Evolutionary conservation across 2,797 vertebrate species (phyloP).

Genomic region (Synanceia verrucosa): DNA sequence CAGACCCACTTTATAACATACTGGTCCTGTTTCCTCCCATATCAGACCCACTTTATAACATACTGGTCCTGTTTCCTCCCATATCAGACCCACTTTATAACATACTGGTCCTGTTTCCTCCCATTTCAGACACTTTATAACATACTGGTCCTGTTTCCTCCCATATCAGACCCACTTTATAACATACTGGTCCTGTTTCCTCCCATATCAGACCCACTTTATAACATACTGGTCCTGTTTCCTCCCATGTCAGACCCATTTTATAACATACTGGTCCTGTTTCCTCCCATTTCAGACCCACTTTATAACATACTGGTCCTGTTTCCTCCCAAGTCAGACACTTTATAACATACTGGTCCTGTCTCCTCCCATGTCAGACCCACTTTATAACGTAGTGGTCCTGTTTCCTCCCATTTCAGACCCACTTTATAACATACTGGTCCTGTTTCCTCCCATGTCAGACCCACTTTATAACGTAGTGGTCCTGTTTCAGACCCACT

Average conservation of each 20-base stretch:
- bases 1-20: neutral
- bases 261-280: conserved; percentile 2
- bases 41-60: conserved; percentile 8
- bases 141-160: conserved; percentile 22
- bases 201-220: conserved; percentile 7
- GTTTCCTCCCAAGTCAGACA: conserved; percentile 27
- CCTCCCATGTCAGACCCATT: conserved; percentile 18
- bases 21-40: conserved; percentile 27
- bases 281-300: conserved; percentile 30
- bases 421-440: conserved; percentile 1
- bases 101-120: conserved; percentile 22
- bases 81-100: conserved; percentile 9
- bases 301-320: neutral
- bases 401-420: conserved; percentile 29
- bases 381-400: neutral
- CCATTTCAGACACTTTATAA: conserved; percentile 8
- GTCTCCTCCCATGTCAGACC: conserved; percentile 30
- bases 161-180: conserved; percentile 7
- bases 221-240: conserved; percentile 19
- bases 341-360: neutral
- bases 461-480: conserved; percentile 2
- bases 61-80: conserved; percentile 22
- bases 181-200: conserved; percentile 22
- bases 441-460: conserved; percentile 30
- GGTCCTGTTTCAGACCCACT: conserved; percentile 17